Conservation (phyloP, 2,888 invertebrate genomes). For the Exocentrus adspersus region DNA sequence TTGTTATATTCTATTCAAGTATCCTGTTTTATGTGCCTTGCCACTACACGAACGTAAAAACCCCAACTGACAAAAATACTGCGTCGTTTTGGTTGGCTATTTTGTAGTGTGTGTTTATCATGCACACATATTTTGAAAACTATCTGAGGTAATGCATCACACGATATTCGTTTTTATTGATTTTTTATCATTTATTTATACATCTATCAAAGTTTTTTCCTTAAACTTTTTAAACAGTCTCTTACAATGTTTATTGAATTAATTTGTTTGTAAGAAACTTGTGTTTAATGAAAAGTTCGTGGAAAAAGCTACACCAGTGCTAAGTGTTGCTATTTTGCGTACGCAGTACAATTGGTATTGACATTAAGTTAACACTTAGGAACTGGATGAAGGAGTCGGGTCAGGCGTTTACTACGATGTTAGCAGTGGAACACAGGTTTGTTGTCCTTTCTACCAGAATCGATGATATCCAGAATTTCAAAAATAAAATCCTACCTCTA, state of each 20-base stretch:
- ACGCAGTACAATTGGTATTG: slow-evolving; percentile 50
- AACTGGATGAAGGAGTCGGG: slow-evolving; percentile 63
- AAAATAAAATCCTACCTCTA: slow-evolving; percentile 10
- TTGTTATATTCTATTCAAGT: too few relatives aligned
- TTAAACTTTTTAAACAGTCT: slow-evolving; percentile 1
- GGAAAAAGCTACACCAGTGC: slow-evolving; percentile 54
- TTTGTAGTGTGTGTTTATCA: slow-evolving; percentile 29
- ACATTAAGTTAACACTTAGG: slow-evolving; percentile 64
- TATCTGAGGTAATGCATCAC: slow-evolving; percentile 27
- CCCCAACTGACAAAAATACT: not conserved
- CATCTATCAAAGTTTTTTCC: slow-evolving; percentile 12
- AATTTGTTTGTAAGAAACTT: too few relatives aligned
- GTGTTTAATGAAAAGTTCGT: slow-evolving; percentile 20
- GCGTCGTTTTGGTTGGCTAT: slow-evolving; percentile 25
- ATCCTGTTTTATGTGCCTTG: too few relatives aligned
- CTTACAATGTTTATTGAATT: not conserved
- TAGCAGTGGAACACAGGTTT: slow-evolving; percentile 63
- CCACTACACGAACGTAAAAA: too few relatives aligned
- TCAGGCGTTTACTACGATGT: slow-evolving; percentile 62
- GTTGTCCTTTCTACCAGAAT: slow-evolving; percentile 51
- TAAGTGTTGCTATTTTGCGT: slow-evolving; percentile 59
- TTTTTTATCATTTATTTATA: too few relatives aligned
- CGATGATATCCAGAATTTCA: slow-evolving; percentile 27
- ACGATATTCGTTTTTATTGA: slow-evolving; percentile 10
- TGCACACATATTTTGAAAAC: slow-evolving; percentile 13